These are phyloP conservation scores for Nemopilema nomurai DNA, from an alignment of 30 jellyfish, hydroid and myxozoan genomes.

Conservation along the genomic window DNA sequence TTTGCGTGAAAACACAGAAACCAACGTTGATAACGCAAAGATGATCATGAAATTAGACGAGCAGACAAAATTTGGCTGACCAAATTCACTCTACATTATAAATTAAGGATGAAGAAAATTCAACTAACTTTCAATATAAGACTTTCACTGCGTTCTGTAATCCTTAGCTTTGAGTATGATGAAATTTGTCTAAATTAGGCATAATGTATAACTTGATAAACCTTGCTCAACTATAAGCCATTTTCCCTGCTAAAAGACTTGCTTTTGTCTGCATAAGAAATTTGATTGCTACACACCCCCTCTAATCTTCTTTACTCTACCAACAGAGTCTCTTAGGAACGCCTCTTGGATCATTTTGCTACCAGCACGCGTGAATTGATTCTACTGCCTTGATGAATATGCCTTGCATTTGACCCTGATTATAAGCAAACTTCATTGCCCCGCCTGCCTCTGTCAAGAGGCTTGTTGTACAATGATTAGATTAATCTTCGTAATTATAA, in stretches of 20 bases:
- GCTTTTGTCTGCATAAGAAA: neutral
- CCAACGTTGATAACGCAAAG: no score
- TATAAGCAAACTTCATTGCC: neutral
- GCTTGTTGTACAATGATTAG: neutral
- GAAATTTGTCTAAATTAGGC: neutral
- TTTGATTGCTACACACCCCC: neutral
- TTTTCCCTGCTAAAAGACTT: neutral
- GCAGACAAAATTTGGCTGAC: no score
- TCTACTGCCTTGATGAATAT: neutral
- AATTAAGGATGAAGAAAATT: no score
- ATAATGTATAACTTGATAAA: neutral
- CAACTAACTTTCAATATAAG: no score
- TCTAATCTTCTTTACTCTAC: neutral
- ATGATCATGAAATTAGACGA: no score
- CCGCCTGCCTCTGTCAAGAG: neutral
- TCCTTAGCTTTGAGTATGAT: neutral
- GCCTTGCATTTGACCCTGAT: slow-evolving; percentile 3
- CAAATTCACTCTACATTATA: no score
- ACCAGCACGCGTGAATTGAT: neutral
- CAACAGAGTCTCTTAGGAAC: neutral
- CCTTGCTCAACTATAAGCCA: neutral
- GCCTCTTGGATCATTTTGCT: neutral
- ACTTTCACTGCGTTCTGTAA: neutral
- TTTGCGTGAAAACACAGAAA: no score
- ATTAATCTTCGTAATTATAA: neutral